These are phyloP conservation scores for Athetis lepigone DNA, from an alignment of 2,888 invertebrate species.

Conservation along the genomic window DNA sequence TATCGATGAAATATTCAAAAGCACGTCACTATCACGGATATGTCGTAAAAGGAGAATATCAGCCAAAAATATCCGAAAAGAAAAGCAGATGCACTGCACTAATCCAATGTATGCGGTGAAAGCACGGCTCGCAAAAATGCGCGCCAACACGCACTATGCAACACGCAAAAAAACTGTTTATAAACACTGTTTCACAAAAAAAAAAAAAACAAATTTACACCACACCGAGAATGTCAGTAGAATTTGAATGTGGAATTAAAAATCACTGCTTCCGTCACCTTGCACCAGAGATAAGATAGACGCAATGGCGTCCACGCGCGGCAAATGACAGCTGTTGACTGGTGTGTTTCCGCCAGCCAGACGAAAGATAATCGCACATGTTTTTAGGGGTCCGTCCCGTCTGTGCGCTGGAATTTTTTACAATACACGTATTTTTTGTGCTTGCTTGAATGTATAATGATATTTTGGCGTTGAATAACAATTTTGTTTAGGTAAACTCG, in stretches of 20 bases:
- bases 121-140: constrained; percentile 58
- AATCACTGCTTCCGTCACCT: constrained; percentile 59
- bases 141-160: constrained; percentile 43
- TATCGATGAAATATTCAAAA: constrained; percentile 16
- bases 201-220: constrained; percentile 7
- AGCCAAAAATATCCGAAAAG: constrained; percentile 59
- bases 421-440: background rate
- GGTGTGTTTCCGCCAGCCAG: constrained; percentile 41
- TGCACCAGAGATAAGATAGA: constrained; percentile 48
- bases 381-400: constrained; percentile 59
- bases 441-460: background rate
- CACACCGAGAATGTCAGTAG: constrained; percentile 30
- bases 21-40: constrained; percentile 26
- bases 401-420: constrained; percentile 3
- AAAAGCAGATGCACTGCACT: constrained; percentile 59
- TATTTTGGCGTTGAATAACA: background rate
- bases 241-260: constrained; percentile 27
- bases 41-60: constrained; percentile 23
- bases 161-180: constrained; percentile 41
- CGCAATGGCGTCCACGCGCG: constrained; percentile 54
- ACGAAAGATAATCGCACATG: constrained; percentile 43
- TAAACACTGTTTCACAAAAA: constrained; percentile 35
- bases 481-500: background rate
- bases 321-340: constrained; percentile 58
- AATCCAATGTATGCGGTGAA: constrained; percentile 56